phyloP scores from a whole-genome alignment of 2,113 vertebrate species.

The Donacobius atricapilla region DNA sequence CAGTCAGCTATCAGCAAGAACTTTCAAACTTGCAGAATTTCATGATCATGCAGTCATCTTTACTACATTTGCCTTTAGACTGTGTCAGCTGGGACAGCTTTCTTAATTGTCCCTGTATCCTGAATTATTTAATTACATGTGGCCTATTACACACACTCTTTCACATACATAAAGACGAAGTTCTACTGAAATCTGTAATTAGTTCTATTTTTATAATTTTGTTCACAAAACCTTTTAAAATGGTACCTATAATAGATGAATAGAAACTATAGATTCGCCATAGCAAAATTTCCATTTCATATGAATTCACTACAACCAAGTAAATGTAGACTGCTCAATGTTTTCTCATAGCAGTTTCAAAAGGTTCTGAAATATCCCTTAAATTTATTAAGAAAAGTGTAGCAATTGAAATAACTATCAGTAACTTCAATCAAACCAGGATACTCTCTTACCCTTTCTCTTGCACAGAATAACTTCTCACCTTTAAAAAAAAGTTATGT shows the following conservation, averaged over 20 bases:
- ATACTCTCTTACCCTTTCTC: neutral
- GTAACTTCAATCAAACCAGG: neutral
- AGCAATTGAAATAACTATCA: neutral
- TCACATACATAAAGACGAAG: neutral
- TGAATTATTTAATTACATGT: neutral
- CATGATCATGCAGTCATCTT: neutral
- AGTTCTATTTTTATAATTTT: neutral
- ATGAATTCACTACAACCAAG: neutral
- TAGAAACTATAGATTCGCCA: neutral
- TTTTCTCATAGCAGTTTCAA: neutral
- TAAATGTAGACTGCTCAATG: neutral
- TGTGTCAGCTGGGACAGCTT: neutral
- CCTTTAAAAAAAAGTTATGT: neutral
- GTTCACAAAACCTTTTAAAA: neutral
- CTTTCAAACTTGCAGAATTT: neutral
- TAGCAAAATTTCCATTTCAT: neutral
- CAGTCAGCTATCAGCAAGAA: neutral
- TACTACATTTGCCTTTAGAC: neutral
- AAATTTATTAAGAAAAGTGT: neutral
- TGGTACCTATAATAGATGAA: neutral
- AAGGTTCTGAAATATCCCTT: neutral
- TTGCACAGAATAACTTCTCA: neutral
- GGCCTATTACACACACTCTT: neutral
- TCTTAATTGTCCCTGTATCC: neutral
- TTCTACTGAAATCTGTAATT: neutral